These are phyloP conservation scores for Drosophila gaucha DNA, from an alignment of 2,888 invertebrate species.

Conservation along the genomic window DNA sequence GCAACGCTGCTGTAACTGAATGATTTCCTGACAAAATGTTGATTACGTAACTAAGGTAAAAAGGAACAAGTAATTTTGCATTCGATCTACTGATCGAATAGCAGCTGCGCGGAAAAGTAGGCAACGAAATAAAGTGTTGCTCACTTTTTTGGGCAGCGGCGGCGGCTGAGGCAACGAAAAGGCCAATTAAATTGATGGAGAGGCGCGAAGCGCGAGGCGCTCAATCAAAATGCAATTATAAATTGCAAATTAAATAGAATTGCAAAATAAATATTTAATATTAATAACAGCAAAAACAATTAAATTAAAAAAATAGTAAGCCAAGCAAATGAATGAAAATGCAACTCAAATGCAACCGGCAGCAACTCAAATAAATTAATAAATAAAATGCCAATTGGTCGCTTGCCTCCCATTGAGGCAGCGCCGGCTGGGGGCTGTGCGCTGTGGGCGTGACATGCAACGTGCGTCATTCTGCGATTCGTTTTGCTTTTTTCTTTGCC, in stretches of 20 bases:
- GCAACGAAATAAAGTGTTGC: slow-evolving; percentile 32
- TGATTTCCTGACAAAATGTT: background rate
- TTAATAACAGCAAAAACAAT: slow-evolving; percentile 52
- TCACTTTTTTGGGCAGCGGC: slow-evolving; percentile 17
- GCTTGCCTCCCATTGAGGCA: slow-evolving; percentile 22
- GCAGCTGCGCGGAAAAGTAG: slow-evolving; percentile 2
- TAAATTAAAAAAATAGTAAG: slow-evolving; percentile 23
- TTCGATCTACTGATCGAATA: slow-evolving; percentile 2
- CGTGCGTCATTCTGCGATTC: slow-evolving; percentile 31
- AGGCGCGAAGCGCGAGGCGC: slow-evolving; percentile 3
- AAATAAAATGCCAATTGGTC: slow-evolving; percentile 68
- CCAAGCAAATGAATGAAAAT: slow-evolving; percentile 16
- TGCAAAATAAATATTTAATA: slow-evolving; percentile 78
- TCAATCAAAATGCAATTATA: slow-evolving; percentile 74
- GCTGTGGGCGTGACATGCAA: slow-evolving; percentile 1
- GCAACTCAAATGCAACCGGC: slow-evolving; percentile 37
- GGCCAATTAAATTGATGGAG: slow-evolving; percentile 47
- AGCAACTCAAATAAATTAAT: slow-evolving; percentile 73
- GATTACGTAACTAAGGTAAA: background rate
- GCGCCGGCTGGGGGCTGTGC: background rate
- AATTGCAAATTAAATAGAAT: slow-evolving; percentile 77
- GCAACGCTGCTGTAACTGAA: background rate
- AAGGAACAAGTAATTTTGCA: background rate
- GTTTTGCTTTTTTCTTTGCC: background rate
- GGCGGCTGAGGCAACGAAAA: slow-evolving; percentile 20